Conservation (phyloP, 2,888 invertebrate species). For the Podabrus alpinus region DNA sequence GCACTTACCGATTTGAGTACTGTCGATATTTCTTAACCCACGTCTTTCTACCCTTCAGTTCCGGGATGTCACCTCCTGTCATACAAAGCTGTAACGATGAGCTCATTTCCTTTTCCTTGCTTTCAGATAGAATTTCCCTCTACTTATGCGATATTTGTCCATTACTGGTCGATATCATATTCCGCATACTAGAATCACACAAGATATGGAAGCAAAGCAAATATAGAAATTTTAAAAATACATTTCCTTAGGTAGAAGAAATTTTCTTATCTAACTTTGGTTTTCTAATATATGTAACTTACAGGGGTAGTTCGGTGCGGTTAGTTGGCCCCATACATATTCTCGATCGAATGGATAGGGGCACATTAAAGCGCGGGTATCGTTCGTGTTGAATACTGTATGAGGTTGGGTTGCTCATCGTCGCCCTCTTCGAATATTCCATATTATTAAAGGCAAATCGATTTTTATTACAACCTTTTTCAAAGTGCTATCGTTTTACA, state of each 20-base stretch:
- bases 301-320: conserved; percentile 42
- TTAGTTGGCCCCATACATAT: conserved; percentile 45
- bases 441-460: conserved; percentile 18
- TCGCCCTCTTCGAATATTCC: conserved; percentile 29
- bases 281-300: conserved; percentile 35
- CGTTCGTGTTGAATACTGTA: conserved; percentile 50
- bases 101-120: conserved; percentile 43
- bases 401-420: conserved; percentile 38
- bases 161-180: conserved; percentile 41
- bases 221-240: background rate
- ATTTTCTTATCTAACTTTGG: background rate
- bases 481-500: background rate
- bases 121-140: conserved; percentile 38
- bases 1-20: conserved; percentile 2
- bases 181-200: conserved; percentile 27
- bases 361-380: conserved; percentile 48
- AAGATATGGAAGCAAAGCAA: conserved; percentile 11
- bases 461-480: background rate
- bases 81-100: conserved; percentile 38
- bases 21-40: conserved; percentile 21
- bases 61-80: conserved; percentile 38
- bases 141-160: conserved; percentile 40
- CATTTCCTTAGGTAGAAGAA: background rate
- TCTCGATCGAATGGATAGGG: conserved; percentile 46
- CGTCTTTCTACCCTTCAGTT: conserved; percentile 31